phyloP scores from a whole-genome alignment of 2,797 vertebrate genomes.

The Liasis olivaceus region DNA sequence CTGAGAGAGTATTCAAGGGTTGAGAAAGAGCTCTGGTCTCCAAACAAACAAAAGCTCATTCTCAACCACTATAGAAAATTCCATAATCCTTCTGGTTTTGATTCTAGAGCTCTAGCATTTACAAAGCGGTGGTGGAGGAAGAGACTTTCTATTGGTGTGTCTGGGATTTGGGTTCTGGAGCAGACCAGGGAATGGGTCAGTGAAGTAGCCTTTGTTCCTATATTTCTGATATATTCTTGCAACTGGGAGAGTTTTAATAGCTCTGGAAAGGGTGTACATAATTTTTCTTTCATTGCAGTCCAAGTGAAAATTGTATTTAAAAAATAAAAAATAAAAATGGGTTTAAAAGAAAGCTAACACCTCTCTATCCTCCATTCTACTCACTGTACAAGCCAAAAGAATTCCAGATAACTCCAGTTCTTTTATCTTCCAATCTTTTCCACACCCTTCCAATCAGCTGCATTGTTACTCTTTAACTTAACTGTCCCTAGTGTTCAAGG shows the following conservation, averaged over 20 bases:
- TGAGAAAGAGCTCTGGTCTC: not conserved
- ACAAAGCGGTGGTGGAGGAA: not conserved
- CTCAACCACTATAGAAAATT: not conserved
- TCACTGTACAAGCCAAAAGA: not conserved
- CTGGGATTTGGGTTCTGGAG: not conserved
- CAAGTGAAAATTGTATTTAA: not conserved
- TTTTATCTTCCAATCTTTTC: not conserved
- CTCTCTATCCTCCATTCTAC: not conserved
- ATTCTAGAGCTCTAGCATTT: not conserved
- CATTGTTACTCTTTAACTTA: not conserved
- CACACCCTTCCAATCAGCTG: not conserved
- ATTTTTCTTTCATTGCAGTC: not conserved
- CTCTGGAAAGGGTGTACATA: not conserved
- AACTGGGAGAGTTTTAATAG: not conserved
- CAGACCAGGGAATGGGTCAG: not conserved
- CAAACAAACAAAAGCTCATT: not conserved
- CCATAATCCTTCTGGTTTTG: not conserved
- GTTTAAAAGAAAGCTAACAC: not conserved
- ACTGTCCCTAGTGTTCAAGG: not conserved
- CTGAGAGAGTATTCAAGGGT: not conserved
- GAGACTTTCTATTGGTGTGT: not conserved
- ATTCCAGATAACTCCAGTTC: not conserved
- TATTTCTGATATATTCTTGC: not conserved
- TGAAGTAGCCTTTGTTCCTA: not conserved
- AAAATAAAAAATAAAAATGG: not conserved